Conservation (phyloP, 2,113 vertebrate species). For the Phainopepla nitens region DNA sequence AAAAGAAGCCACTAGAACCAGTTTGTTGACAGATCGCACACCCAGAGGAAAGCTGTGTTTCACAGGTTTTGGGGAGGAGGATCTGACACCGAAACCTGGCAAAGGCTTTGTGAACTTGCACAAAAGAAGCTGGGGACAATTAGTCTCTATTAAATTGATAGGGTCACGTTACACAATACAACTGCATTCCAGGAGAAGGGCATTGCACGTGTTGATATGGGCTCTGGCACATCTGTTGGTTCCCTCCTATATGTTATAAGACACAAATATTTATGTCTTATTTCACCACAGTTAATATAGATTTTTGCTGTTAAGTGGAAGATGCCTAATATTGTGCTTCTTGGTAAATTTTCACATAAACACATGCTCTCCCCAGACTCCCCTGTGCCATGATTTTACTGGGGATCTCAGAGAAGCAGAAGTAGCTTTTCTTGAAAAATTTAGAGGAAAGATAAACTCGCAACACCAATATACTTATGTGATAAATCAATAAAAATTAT, state of each 20-base stretch:
- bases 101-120: conserved; percentile 12
- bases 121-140: not conserved
- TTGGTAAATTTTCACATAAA: not conserved
- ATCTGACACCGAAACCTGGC: not conserved
- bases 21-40: not conserved
- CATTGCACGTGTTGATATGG: not conserved
- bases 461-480: rapidly evolving
- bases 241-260: not conserved
- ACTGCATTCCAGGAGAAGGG: not conserved
- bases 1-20: not conserved
- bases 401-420: not conserved
- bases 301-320: not conserved
- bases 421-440: not conserved
- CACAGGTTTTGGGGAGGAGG: not conserved
- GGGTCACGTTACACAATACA: not conserved
- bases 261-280: not conserved
- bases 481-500: not conserved
- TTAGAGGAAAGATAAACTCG: not conserved
- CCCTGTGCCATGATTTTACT: not conserved
- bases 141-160: conserved; percentile 32
- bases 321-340: not conserved
- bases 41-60: not conserved
- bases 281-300: not conserved
- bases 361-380: not conserved
- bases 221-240: not conserved